Evolutionary conservation across 2,797 vertebrate species (phyloP).

Genomic region (Trachops cirrhosus): DNA sequence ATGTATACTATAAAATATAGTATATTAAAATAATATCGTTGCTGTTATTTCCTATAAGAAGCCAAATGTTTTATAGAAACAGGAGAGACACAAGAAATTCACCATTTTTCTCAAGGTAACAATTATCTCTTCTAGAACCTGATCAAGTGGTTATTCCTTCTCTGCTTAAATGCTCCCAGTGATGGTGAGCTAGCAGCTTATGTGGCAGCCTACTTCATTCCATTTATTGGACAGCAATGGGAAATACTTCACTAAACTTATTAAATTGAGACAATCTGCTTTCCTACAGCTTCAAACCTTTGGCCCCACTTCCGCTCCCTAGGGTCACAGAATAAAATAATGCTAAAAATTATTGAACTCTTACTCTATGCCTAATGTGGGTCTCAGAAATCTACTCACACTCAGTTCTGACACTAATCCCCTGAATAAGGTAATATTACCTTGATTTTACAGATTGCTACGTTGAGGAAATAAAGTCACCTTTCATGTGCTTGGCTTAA

Average conservation of each 20-base stretch:
- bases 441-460: not conserved
- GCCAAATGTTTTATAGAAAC: not conserved
- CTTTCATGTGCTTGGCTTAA: not conserved
- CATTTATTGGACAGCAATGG: not conserved
- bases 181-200: not conserved
- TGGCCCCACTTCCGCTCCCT: not conserved
- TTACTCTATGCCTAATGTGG: not conserved
- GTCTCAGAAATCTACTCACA: not conserved
- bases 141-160: not conserved
- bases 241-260: conserved; percentile 4
- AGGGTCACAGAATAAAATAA: not conserved
- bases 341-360: not conserved
- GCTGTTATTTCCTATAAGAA: not conserved
- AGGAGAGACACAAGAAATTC: not conserved
- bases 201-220: not conserved
- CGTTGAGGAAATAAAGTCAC: not conserved
- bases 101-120: not conserved
- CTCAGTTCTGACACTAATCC: not conserved
- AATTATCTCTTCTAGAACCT: not conserved
- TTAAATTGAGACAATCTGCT: not conserved
- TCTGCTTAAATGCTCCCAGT: not conserved
- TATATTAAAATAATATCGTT: not conserved
- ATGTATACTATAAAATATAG: not conserved
- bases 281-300: not conserved
- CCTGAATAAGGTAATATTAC: not conserved